Evolutionary conservation across 1,140 invertebrate species (phyloP).

Genomic region (Orchestia grillus): DNA sequence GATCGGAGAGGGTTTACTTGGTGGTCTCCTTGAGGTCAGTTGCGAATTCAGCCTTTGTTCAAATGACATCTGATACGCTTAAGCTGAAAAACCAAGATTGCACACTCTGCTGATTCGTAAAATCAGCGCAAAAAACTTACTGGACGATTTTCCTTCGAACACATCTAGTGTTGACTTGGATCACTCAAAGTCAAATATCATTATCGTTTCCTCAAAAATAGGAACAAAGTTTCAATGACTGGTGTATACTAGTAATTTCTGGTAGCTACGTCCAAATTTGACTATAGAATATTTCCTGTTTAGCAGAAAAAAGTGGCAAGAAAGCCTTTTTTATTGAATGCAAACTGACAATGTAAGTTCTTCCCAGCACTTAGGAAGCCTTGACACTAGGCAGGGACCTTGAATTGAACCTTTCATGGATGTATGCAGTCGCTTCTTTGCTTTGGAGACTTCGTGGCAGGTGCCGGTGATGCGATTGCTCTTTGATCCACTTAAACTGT

Average conservation of each 20-base stretch:
- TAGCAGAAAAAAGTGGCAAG: not conserved
- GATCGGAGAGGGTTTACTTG: no score
- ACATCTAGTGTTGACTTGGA: no score
- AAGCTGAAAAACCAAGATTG: no score
- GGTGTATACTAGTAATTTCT: not conserved
- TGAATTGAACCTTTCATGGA: not conserved
- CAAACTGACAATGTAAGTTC: not conserved
- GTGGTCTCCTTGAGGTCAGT: no score
- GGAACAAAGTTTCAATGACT: not conserved
- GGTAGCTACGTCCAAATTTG: not conserved
- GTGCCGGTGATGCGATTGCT: no score
- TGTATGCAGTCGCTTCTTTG: not conserved
- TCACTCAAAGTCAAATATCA: not conserved
- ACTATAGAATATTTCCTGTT: not conserved
- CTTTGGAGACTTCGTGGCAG: no score
- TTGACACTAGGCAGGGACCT: not conserved
- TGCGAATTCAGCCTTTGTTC: no score
- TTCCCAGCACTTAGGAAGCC: not conserved
- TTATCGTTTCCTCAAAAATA: not conserved
- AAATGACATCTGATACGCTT: no score
- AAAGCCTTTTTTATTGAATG: not conserved
- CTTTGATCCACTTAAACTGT: no score
- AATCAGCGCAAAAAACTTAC: no score
- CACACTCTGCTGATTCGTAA: no score
- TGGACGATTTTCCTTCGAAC: no score